Conservation (phyloP, 2,113 vertebrate genomes). For the Dermatemys mawii region DNA sequence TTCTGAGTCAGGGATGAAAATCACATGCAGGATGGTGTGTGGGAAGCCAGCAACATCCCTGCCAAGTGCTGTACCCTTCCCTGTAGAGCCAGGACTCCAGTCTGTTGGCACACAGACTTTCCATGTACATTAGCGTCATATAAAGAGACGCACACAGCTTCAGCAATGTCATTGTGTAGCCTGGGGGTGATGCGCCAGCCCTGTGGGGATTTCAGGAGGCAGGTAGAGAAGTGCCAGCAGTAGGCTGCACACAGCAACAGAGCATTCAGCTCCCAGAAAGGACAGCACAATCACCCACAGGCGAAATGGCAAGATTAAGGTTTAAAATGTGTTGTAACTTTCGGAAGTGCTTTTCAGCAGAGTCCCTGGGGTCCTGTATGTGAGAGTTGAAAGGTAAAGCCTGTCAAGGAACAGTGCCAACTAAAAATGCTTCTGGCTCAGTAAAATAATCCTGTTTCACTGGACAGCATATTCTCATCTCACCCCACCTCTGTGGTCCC, state of each 20-base stretch:
- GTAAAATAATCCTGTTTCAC: no score
- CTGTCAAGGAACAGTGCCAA: rapidly evolving
- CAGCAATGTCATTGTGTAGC: rapidly evolving
- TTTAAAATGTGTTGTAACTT: rapidly evolving
- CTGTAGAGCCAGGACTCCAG: not conserved
- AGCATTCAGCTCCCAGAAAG: not conserved
- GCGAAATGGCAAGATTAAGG: rapidly evolving
- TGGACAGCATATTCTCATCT: rapidly evolving
- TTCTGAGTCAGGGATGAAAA: not conserved
- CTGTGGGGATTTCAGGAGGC: not conserved
- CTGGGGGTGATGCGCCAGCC: rapidly evolving
- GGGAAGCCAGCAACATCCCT: not conserved
- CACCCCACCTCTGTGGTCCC: not conserved
- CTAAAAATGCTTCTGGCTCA: rapidly evolving
- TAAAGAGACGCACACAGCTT: rapidly evolving
- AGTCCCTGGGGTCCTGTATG: rapidly evolving
- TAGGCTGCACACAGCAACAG: not conserved
- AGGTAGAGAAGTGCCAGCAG: not conserved
- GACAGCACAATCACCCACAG: not conserved
- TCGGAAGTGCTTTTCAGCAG: rapidly evolving
- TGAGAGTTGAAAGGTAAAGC: rapidly evolving
- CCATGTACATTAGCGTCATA: not conserved
- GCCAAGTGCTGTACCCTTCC: not conserved
- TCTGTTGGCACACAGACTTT: not conserved
- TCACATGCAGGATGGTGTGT: not conserved